Base-by-base conservation (phyloP, 1,140 invertebrate genomes). In the Heliconius congener region DNA sequence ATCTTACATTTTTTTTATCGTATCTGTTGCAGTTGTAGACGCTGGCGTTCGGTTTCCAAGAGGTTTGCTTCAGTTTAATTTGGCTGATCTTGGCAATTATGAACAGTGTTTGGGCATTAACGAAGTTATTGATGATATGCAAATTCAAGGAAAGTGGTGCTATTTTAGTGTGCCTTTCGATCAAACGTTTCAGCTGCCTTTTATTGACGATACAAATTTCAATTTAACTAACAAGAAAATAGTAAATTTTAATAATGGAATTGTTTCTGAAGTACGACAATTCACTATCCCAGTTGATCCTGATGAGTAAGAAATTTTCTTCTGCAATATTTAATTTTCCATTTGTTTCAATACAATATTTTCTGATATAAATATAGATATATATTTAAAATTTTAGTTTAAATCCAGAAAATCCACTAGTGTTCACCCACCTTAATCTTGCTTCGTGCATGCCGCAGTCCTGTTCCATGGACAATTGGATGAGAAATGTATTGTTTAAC, bases 111-210 rank as follows among this genome's bases (percentile, higher is more conserved):
- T 93, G 16, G 78, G 57, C 1, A 89, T 91, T 55, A 78, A 78
- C 2, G 37, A 86, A 73, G 13, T 76, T 27, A 55, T 75, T 73
- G 52, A 81, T n/a, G 72, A 81, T 30, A 84, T 79, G n/a, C 70
- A 70, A 2, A 87, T 93, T 6, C 80, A 88, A 86, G 91, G 91
- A 19, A 93, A 93, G 85, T 93, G 88, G 52, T 92, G 88, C 57
- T 75, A 77, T 19, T 60, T 87, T 3, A 27, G 37, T 16, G 11
- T 87, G 9, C 85, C 86, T 18, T 23, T 87, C 3, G 71, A 78
- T 57, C 88, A 88, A 81, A 74, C 79, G 8, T 76, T 85, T 30
- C 16, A 73, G 19, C 34, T 84, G 23, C 82, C 82, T 1, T 83
- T 83, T 42, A 1, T 73, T 11, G 42, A 76, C 76, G 39, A 42